These are phyloP conservation scores for Tubulanus polymorphus DNA, from an alignment of 2,888 invertebrate genomes.

Conservation along the genomic window DNA sequence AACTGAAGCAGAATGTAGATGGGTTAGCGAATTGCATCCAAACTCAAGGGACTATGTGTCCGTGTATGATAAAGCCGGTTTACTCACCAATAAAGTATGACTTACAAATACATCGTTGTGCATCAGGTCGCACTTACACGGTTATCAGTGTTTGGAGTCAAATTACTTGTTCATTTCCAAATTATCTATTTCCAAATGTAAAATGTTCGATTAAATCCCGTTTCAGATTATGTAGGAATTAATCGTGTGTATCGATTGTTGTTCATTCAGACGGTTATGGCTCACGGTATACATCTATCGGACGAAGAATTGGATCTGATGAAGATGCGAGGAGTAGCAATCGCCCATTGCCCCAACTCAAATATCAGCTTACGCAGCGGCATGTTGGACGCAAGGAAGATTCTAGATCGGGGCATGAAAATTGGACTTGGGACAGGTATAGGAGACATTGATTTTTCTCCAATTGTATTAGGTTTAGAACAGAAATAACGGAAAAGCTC, in stretches of 20 bases:
- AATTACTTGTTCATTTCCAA: too few species aligned
- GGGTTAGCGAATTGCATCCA: conserved; percentile 62
- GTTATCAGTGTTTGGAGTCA: too few species aligned
- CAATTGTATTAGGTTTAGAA: too few species aligned
- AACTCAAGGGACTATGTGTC: conserved; percentile 68
- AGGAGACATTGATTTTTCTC: too few species aligned
- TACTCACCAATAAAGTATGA: conserved; percentile 74
- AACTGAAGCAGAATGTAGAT: conserved; percentile 68
- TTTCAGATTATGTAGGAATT: too few species aligned
- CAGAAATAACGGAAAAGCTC: too few species aligned
- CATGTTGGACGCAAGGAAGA: conserved; percentile 69
- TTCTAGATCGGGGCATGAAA: conserved; percentile 64
- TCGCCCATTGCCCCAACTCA: conserved; percentile 84
- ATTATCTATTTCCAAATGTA: too few species aligned
- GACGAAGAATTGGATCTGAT: conserved; percentile 68
- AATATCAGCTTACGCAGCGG: conserved; percentile 77
- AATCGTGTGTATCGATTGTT: too few species aligned
- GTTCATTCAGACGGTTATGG: conserved; percentile 72
- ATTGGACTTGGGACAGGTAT: conserved; percentile 86
- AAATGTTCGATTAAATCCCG: too few species aligned
- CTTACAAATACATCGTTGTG: too few species aligned
- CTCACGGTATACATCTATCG: conserved; percentile 74
- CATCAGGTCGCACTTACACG: too few species aligned
- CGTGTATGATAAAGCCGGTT: conserved; percentile 70
- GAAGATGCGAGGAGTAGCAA: conserved; percentile 61